These are phyloP conservation scores for Urophycis tenuis DNA, from an alignment of 2,797 vertebrate genomes.

Conservation along the genomic window DNA sequence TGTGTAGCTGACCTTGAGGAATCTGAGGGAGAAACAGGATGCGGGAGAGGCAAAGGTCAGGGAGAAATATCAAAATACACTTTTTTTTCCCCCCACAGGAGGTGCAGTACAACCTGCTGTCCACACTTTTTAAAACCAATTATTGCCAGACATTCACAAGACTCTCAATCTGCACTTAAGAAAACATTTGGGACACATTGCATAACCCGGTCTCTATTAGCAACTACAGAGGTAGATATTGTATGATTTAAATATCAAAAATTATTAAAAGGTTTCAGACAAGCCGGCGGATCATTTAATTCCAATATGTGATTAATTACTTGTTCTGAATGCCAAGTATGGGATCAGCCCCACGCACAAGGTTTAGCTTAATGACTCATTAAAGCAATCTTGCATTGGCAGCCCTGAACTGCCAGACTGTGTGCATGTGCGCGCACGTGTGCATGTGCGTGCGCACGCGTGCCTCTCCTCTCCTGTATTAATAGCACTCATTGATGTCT, in stretches of 20 bases:
- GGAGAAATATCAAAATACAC: not conserved
- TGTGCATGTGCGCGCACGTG: not conserved
- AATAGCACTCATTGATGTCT: not conserved
- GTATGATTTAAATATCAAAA: not conserved
- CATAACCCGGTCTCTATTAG: not conserved
- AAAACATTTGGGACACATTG: not conserved
- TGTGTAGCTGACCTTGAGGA: conserved; percentile 95
- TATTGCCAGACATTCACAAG: not conserved
- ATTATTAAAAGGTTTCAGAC: not conserved
- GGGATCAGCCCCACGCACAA: not conserved
- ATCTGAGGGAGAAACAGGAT: conserved; percentile 70
- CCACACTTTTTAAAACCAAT: not conserved
- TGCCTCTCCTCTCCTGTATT: not conserved
- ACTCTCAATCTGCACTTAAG: not conserved
- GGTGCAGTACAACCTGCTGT: not conserved
- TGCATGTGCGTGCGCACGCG: not conserved
- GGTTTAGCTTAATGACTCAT: conserved; percentile 4
- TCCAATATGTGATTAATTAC: not conserved
- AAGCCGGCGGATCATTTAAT: not conserved
- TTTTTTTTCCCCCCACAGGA: too few relatives aligned
- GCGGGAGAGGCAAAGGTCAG: conserved; percentile 5
- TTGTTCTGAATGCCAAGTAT: not conserved
- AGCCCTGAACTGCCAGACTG: not conserved
- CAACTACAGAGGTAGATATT: not conserved
- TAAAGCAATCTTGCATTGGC: not conserved